Base-by-base conservation (phyloP, 2,797 vertebrate genomes). In the Sandelia bainsii region DNA sequence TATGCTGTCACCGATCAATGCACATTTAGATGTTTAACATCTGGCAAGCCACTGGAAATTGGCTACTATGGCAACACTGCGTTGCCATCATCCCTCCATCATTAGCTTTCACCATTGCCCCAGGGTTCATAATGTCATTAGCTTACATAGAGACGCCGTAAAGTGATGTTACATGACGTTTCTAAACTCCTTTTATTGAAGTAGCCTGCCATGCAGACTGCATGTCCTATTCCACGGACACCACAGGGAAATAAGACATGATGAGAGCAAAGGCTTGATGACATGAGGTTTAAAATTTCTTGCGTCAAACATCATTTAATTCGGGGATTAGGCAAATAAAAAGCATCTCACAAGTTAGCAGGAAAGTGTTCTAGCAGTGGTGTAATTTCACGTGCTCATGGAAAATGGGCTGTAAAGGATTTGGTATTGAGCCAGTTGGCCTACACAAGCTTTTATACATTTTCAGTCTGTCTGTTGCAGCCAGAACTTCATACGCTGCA, bases 11-110 rank as follows among this genome's bases (percentile, higher is more conserved):
- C 96, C 96, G 96, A 98, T 97, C 97, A 96, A 96, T 96, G 96
- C 96, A 96, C 95, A 93, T 93, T 95, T 95, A 95, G 95, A 96
- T 96, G 96, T 95, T 94, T 88, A 96, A 96, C 97, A 99, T 98
- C 97, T 99, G 97, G 96, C 95, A 95, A 95, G 95, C 95, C 95
- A 96, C 96, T 97, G 96, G 96, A 97, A 97, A 97, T 96, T 95
- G 96, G 95, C 96, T 96, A 86, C 94, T 97, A 95, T 95, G 96
- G 96, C 95, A 97, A 96, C 95, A 96, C 94, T 89, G 96, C 93
- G 93, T 96, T 85, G 95, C 97, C 96, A 97, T 97, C 96, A 93
- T 97, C 95, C 95, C 96, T 96, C 95, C 96, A 87, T 98, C 96
- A 97, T 97, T 97, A 97, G 93, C 95, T 95, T 94, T 95, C 96